These are phyloP conservation scores for Amyelois transitella DNA, from an alignment of 1,140 invertebrate species.

Conservation along the genomic window DNA sequence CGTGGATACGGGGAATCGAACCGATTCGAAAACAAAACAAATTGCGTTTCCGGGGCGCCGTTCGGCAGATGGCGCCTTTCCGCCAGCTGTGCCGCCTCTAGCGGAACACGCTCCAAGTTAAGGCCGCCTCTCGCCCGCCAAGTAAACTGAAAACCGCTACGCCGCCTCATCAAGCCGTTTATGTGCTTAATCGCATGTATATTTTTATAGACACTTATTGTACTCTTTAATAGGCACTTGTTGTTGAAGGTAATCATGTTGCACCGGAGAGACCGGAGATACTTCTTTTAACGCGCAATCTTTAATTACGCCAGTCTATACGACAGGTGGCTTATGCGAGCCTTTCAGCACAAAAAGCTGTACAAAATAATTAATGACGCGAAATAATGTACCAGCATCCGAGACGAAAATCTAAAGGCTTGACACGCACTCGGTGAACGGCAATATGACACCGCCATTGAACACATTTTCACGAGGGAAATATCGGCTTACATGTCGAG, in stretches of 20 bases:
- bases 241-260: conserved; percentile 45
- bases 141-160: background rate
- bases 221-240: conserved; percentile 5
- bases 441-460: conserved; percentile 65
- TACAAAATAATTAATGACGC: conserved; percentile 68
- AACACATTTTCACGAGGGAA: conserved; percentile 68
- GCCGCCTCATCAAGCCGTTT: conserved; percentile 11
- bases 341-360: conserved; percentile 33
- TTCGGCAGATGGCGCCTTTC: conserved; percentile 60
- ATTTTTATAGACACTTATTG: background rate
- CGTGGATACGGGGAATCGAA: conserved; percentile 29
- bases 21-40: conserved; percentile 59
- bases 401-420: conserved; percentile 68
- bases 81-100: conserved; percentile 48
- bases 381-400: conserved; percentile 71
- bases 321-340: conserved; percentile 62
- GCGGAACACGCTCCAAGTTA: conserved; percentile 31
- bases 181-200: background rate
- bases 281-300: conserved; percentile 37
- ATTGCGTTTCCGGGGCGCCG: conserved; percentile 55
- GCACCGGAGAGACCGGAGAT: conserved; percentile 20
- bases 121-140: conserved; percentile 20
- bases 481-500: conserved; percentile 63
- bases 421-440: conserved; percentile 32
- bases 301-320: conserved; percentile 52